Percentiles rank a stretch among this genome's conserved stretches.
These are phyloP conservation scores for Drosophila fuyamai DNA, from an alignment of 1,140 invertebrate genomes.

Conservation along the genomic window DNA sequence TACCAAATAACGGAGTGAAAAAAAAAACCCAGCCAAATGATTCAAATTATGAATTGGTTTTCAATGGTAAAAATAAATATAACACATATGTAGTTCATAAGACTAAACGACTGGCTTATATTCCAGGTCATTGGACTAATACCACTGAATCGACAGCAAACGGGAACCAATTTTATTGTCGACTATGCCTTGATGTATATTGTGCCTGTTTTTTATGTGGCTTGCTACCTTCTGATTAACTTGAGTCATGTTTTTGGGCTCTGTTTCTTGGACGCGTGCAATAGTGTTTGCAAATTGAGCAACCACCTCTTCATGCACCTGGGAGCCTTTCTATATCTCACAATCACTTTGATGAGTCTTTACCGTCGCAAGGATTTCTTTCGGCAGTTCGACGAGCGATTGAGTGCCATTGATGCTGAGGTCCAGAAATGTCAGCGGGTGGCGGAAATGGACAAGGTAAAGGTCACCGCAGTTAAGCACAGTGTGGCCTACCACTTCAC, in stretches of 20 bases:
- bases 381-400: conserved; percentile 60
- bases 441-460: conserved; percentile 59
- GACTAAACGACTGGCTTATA: background rate
- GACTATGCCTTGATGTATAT: conserved; percentile 74
- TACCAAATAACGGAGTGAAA: conserved; percentile 8
- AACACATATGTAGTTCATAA: background rate
- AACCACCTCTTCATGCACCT: conserved; percentile 69
- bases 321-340: conserved; percentile 73
- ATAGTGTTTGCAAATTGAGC: conserved; percentile 69
- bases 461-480: conserved; percentile 47
- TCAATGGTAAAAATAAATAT: conserved; percentile 50
- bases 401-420: conserved; percentile 65
- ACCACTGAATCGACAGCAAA: conserved; percentile 64
- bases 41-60: conserved; percentile 70
- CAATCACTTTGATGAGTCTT: conserved; percentile 57
- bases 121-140: conserved; percentile 70
- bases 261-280: conserved; percentile 45
- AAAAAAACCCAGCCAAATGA: conserved; percentile 46
- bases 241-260: conserved; percentile 35
- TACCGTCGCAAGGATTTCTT: conserved; percentile 77
- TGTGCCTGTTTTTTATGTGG: conserved; percentile 66
- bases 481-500: conserved; percentile 70
- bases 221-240: conserved; percentile 60
- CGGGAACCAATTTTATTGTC: conserved; percentile 37
- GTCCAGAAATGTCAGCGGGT: conserved; percentile 57